Evolutionary conservation across 2,113 vertebrate genomes (phyloP), one percentile per base, ranked within the genome.

Genomic region (Anser cygnoides): DNA sequence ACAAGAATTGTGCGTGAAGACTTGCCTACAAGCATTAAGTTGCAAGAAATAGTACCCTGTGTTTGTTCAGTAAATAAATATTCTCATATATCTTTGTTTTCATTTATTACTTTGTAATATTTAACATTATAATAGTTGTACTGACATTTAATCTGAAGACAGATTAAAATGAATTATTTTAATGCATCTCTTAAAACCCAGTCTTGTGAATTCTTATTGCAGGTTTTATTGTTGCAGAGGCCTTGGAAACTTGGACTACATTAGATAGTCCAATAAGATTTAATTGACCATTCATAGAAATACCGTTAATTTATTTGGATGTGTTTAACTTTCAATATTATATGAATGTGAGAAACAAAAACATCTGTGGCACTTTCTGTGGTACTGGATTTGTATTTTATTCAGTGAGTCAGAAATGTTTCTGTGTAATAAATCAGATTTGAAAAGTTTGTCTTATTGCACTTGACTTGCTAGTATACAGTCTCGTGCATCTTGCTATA

Each of bases 201-300:
- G 5, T 49, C 11, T 55, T 82, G 9, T 52, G 35, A 59, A 55
- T 80, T 92, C 39, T 80, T 85, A 1, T 4, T 14, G 1, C 19
- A 21, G 61, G 5, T 75, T 85, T 25, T 65, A 2, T 68, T 93
- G 11, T 41, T 76, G 35, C 44, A 57, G 55, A 33, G 26, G 11
- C 55, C 35, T 73, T 73, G 46, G 19, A 49, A 49, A 49, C 46
- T 49, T 49, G 46, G 0, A 16, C 19, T 0, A 0, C 23, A 35
- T 39, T 52, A 29, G 29, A 44, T 80, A 2, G 0, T 70, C 29
- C 16, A 50, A 0, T 49, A 57, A 78, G n/a, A 46, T 73, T 17
- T 26, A 33, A 33, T 58, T 75, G 33, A 58, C 9, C 65, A 13
- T 21, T 65, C 21, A 10, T 46, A 37, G 13, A 26, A 82, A 17